These are phyloP conservation scores for Actinernus sp. DNA, from an alignment of 92 coral and sea anemone genomes.

Conservation along the genomic window DNA sequence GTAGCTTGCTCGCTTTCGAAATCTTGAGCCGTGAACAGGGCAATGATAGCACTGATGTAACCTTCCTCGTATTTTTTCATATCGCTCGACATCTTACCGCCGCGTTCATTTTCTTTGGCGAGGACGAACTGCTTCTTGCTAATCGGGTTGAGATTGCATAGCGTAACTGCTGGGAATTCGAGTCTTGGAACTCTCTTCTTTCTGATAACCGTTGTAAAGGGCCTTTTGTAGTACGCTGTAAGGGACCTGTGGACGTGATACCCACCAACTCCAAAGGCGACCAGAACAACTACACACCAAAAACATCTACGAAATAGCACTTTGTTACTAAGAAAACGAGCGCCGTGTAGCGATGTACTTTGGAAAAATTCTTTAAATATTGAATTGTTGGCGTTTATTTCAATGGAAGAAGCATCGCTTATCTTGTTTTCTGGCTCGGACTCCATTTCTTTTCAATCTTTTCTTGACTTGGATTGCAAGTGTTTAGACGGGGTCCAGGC, in stretches of 20 bases:
- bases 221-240: not conserved
- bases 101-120: too few species aligned
- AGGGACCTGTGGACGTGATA: conserved; percentile 5
- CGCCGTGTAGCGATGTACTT: conserved; percentile 39
- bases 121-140: not conserved
- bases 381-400: too few species aligned
- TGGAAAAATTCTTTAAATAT: conserved; percentile 9
- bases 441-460: too few species aligned
- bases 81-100: too few species aligned
- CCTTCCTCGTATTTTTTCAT: too few species aligned
- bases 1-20: too few species aligned
- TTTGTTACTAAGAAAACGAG: conserved; percentile 7
- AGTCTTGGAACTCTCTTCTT: not conserved
- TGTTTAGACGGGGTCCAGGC: too few species aligned
- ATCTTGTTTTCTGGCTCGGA: too few species aligned
- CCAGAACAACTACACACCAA: conserved; percentile 12
- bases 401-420: too few species aligned
- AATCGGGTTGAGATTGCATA: conserved; percentile 11
- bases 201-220: conserved; percentile 15
- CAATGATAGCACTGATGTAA: too few species aligned
- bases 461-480: too few species aligned
- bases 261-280: conserved; percentile 1
- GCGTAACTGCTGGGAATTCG: conserved; percentile 25
- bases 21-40: too few species aligned
- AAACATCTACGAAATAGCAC: not conserved